A percentile compares a stretch with the other conserved stretches of the same genome.
Evolutionary conservation across 2,113 vertebrate genomes (phyloP).

Genomic region (Mandrillus leucophaeus): DNA sequence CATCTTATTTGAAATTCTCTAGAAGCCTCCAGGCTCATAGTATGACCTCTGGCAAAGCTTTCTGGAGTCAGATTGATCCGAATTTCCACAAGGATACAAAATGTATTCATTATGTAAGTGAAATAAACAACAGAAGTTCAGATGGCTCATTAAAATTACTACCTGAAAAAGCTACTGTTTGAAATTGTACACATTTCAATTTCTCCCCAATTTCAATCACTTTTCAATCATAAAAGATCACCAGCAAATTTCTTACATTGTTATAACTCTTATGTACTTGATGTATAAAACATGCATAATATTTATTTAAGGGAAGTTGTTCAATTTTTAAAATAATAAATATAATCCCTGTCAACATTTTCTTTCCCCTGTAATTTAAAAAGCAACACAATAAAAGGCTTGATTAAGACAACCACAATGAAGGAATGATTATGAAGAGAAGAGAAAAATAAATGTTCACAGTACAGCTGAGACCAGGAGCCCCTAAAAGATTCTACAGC

Average conservation of each 20-base stretch:
- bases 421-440: not conserved
- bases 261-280: not conserved
- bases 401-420: not conserved
- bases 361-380: not conserved
- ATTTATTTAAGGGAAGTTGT: not conserved
- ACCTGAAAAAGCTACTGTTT: not conserved
- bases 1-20: not conserved
- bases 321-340: not conserved
- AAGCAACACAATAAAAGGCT: not conserved
- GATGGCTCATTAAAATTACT: not conserved
- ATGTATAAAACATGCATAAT: not conserved
- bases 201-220: not conserved
- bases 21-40: not conserved
- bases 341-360: not conserved
- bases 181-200: not conserved
- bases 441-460: not conserved
- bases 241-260: not conserved
- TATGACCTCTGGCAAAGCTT: not conserved
- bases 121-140: not conserved
- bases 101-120: not conserved
- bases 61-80: not conserved
- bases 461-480: not conserved
- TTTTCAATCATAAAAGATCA: not conserved
- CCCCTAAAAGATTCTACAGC: not conserved
- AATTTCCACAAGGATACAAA: not conserved